These are phyloP conservation scores for Pterostichus madidus DNA, from an alignment of 2,888 invertebrate species.

Conservation along the genomic window DNA sequence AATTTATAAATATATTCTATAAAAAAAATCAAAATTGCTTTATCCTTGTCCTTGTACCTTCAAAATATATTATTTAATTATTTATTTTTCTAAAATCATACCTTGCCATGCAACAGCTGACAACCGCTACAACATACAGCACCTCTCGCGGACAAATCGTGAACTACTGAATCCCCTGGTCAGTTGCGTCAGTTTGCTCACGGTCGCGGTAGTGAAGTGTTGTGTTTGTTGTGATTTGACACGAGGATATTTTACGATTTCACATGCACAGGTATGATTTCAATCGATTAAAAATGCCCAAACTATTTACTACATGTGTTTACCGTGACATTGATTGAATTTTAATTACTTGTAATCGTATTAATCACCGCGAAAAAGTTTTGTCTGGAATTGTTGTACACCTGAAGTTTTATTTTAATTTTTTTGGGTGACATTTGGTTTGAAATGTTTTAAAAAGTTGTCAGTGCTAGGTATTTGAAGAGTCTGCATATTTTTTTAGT, in stretches of 20 bases:
- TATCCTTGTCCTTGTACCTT: not conserved
- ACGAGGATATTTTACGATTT: slow-evolving; percentile 59
- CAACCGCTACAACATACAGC: not conserved
- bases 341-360: not conserved
- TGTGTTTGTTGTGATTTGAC: slow-evolving; percentile 46
- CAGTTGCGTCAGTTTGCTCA: slow-evolving; percentile 56
- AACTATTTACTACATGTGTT: no score
- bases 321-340: no score
- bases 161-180: slow-evolving; percentile 2
- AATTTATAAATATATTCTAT: no score
- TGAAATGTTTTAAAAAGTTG: no score
- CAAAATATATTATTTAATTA: not conserved
- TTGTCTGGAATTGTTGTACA: no score
- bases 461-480: no score
- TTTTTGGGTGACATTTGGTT: no score
- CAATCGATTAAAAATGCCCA: not conserved
- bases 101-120: not conserved
- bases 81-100: slow-evolving; percentile 1
- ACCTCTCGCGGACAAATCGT: slow-evolving; percentile 20
- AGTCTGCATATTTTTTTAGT: no score
- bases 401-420: no score
- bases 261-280: slow-evolving; percentile 45
- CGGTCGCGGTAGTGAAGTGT: slow-evolving; percentile 36
- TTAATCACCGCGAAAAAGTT: no score
- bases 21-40: no score